Percentiles rank a stretch among this genome's conserved stretches.
Conservation (phyloP, 2,888 invertebrate genomes). For the Ariolimax columbianus region DNA sequence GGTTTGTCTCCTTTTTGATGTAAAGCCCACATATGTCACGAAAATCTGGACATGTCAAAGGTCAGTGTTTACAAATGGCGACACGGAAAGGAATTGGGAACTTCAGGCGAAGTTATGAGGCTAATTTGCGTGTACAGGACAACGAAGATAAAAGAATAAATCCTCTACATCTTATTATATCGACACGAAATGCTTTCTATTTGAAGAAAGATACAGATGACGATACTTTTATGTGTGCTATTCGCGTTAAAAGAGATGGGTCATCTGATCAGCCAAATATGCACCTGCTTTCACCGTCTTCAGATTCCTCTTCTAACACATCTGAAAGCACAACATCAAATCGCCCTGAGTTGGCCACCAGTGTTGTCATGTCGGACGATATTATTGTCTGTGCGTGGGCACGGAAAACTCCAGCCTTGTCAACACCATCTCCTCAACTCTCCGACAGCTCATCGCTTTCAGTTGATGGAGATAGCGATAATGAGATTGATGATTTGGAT, state of each 20-base stretch:
- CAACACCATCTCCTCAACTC: neutral
- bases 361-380: constrained; percentile 48
- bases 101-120: constrained; percentile 55
- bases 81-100: constrained; percentile 37
- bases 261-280: neutral
- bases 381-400: constrained; percentile 56
- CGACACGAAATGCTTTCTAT: constrained; percentile 57
- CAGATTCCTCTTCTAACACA: constrained; percentile 34
- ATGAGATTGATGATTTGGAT: constrained; percentile 18
- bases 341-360: constrained; percentile 11
- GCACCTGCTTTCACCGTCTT: constrained; percentile 26
- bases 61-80: constrained; percentile 44
- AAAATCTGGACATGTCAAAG: constrained; percentile 7
- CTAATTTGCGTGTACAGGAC: constrained; percentile 52
- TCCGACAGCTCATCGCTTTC: constrained; percentile 20
- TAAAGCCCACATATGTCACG: neutral
- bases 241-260: constrained; percentile 50
- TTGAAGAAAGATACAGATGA: constrained; percentile 52
- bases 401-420: neutral
- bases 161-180: constrained; percentile 64
- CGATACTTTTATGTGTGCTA: constrained; percentile 54
- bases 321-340: constrained; percentile 37
- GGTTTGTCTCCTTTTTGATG: too few relatives aligned
- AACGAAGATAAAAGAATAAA: constrained; percentile 57
- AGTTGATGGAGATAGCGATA: constrained; percentile 39